phyloP scores from a whole-genome alignment of 2,888 invertebrate genomes.

The Pristionchus japonicus region DNA sequence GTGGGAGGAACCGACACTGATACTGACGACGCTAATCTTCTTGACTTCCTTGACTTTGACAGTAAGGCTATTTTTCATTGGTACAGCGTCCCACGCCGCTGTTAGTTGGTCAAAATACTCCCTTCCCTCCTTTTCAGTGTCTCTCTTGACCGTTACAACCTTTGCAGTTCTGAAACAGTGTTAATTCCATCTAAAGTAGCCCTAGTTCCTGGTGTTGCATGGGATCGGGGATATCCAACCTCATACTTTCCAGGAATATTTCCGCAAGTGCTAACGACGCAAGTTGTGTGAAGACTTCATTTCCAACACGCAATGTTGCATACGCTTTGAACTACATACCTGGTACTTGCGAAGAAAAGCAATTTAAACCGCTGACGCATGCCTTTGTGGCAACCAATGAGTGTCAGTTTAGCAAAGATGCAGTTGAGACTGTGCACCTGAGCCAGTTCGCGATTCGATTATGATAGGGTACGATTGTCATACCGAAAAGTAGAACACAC shows the following conservation, averaged over 20 bases:
- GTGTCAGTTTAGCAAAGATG: not conserved
- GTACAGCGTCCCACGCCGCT: not conserved
- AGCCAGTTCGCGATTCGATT: no score
- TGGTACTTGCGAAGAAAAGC: not conserved
- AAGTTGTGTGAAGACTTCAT: no score
- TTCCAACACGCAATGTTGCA: no score
- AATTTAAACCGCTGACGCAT: not conserved
- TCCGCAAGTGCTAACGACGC: no score
- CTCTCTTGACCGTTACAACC: not conserved
- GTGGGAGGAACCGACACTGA: no score
- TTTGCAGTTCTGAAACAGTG: no score
- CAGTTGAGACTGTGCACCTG: slow-evolving; percentile 12
- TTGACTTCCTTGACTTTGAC: no score
- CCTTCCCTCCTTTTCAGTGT: not conserved
- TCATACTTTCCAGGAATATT: no score
- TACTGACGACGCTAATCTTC: no score
- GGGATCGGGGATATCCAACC: no score
- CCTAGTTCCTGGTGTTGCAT: no score
- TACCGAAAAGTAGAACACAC: not conserved
- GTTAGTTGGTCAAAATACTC: not conserved
- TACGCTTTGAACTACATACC: not conserved
- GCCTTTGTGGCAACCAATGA: not conserved
- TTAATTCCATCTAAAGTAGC: no score
- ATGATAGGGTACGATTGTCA: not conserved
- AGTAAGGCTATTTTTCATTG: not conserved